Evolutionary conservation across 1,140 invertebrate species (phyloP).

Genomic region (Solenopsis invicta): DNA sequence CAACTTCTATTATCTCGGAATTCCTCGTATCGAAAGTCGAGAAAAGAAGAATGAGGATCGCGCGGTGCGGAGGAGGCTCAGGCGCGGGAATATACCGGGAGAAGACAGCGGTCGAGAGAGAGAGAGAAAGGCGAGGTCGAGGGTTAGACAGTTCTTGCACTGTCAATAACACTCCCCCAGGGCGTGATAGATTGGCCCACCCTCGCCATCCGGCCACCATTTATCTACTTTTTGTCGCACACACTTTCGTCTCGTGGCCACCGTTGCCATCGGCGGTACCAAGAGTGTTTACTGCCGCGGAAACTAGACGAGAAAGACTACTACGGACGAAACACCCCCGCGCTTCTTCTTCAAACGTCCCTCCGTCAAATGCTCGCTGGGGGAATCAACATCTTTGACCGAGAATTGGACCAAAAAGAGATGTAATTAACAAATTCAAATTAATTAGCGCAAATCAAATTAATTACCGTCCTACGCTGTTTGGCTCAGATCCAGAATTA

Average conservation of each 20-base stretch:
- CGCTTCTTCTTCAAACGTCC: constrained; percentile 51
- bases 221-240: constrained; percentile 86
- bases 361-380: background rate
- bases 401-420: background rate
- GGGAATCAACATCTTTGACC: constrained; percentile 48
- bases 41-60: constrained; percentile 45
- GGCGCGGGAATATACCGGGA: constrained; percentile 20
- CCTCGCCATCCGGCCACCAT: constrained; percentile 84
- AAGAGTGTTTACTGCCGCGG: constrained; percentile 81
- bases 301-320: constrained; percentile 58
- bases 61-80: constrained; percentile 10
- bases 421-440: constrained; percentile 41
- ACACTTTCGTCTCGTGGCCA: constrained; percentile 82
- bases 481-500: background rate
- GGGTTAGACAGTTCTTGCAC: constrained; percentile 83
- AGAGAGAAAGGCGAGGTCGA: constrained; percentile 69
- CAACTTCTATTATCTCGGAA: constrained; percentile 49
- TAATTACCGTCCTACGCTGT: background rate
- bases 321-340: constrained; percentile 18
- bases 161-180: constrained; percentile 85
- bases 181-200: constrained; percentile 85
- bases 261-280: constrained; percentile 73
- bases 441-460: constrained; percentile 19
- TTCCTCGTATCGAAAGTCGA: constrained; percentile 53
- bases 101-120: constrained; percentile 44